phyloP scores from a whole-genome alignment of 2,113 vertebrate genomes.

The Abramis brama region DNA sequence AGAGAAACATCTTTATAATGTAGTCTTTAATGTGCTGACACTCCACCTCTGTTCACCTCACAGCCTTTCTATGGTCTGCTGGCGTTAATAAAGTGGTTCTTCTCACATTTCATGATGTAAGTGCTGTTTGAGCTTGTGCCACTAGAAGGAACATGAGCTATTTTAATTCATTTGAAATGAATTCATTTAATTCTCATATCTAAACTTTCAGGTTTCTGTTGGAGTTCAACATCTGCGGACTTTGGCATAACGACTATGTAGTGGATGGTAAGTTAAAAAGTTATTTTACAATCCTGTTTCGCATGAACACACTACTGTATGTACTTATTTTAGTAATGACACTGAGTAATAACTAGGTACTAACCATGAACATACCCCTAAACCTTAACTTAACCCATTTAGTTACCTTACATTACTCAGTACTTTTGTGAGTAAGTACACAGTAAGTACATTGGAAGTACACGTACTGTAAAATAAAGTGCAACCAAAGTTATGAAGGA shows the following conservation, averaged over 20 bases:
- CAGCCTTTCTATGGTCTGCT: slow-evolving; percentile 86
- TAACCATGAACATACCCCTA: too few relatives aligned
- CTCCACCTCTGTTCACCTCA: not conserved
- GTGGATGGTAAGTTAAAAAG: slow-evolving; percentile 82
- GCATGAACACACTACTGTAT: too few relatives aligned
- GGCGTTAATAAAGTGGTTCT: slow-evolving; percentile 82
- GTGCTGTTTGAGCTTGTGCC: slow-evolving; percentile 58
- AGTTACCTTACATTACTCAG: too few relatives aligned
- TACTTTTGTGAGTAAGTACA: too few relatives aligned
- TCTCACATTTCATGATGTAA: slow-evolving; percentile 89
- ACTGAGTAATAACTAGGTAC: too few relatives aligned
- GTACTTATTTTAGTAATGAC: too few relatives aligned
- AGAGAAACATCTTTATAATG: not conserved
- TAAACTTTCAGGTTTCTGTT: slow-evolving; percentile 83
- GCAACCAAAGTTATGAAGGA: not conserved
- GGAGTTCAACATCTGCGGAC: slow-evolving; percentile 87
- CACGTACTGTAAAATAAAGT: too few relatives aligned
- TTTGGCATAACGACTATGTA: slow-evolving; percentile 82
- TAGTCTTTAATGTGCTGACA: not conserved
- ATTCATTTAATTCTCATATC: slow-evolving; percentile 31
- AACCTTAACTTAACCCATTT: too few relatives aligned
- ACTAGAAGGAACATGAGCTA: not conserved
- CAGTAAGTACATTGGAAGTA: too few relatives aligned
- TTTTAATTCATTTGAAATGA: not conserved
- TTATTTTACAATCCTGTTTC: too few relatives aligned